A percentile compares a stretch with the other conserved stretches of the same genome.
Conservation (phyloP, 2,888 invertebrate genomes). For the Sialis lutaria region DNA sequence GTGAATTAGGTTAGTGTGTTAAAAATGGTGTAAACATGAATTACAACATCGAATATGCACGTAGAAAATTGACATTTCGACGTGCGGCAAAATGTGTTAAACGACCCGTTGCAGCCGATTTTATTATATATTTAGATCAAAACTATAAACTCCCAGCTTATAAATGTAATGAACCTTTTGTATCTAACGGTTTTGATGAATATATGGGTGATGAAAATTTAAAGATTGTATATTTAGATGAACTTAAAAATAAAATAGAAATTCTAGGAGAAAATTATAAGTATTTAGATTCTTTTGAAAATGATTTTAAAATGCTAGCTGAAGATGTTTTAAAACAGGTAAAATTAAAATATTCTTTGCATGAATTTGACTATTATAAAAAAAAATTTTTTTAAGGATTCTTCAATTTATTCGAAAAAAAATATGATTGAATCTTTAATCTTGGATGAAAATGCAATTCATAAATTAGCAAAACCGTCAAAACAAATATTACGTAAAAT, state of each 20-base stretch:
- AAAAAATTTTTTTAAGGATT: too few species aligned
- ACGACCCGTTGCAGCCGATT: not conserved
- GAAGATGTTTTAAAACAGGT: not conserved
- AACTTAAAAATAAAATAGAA: not conserved
- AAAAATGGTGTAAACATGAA: too few species aligned
- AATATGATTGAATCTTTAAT: too few species aligned
- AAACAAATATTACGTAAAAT: too few species aligned
- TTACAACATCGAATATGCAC: too few species aligned
- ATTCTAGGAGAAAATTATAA: not conserved
- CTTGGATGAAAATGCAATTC: too few species aligned
- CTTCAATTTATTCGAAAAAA: too few species aligned
- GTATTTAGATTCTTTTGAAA: not conserved
- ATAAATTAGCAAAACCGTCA: too few species aligned
- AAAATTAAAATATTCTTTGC: not conserved
- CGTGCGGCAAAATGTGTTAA: not conserved
- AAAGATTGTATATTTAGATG: not conserved
- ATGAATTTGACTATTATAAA: too few species aligned
- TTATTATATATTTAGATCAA: not conserved
- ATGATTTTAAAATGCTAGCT: not conserved
- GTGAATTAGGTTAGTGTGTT: too few species aligned
- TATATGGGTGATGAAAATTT: not conserved
- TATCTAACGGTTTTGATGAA: not conserved
- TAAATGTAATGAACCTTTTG: not conserved
- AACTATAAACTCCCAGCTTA: not conserved
- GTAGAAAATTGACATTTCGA: not conserved